phyloP scores from a whole-genome alignment of 2,797 vertebrate genomes.

The Darevskia nairensis region DNA sequence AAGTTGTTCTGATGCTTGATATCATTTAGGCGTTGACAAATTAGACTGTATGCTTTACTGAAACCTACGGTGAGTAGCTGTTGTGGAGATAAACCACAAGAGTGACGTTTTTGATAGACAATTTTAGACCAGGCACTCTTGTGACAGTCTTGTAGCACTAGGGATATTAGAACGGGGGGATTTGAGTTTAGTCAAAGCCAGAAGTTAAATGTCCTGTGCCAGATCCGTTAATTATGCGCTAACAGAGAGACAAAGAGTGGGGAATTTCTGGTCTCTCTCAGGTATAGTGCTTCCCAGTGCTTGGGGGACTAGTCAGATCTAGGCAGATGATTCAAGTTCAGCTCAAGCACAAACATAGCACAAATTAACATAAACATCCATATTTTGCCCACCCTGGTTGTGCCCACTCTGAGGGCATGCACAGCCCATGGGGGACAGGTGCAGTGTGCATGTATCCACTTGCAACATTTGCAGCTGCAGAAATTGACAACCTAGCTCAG shows the following conservation, averaged over 20 bases:
- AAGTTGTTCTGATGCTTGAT: no score
- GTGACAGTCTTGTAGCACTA: no score
- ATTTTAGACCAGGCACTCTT: no score
- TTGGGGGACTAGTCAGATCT: neutral
- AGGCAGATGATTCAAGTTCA: neutral
- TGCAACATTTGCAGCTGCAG: constrained; percentile 15
- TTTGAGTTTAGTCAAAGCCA: no score
- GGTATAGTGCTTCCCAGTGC: neutral
- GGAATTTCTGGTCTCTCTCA: neutral
- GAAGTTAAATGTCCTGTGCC: no score
- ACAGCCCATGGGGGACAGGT: constrained; percentile 18
- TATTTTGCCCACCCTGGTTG: constrained; percentile 38
- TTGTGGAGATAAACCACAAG: no score
- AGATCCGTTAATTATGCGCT: neutral
- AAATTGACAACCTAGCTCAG: neutral
- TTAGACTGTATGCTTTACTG: no score
- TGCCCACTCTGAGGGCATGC: constrained; percentile 9
- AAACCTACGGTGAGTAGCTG: no score
- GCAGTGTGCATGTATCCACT: constrained; percentile 21
- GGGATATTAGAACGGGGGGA: no score
- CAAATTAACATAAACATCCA: constrained; percentile 43
- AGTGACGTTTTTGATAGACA: no score
- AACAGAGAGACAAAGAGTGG: neutral
- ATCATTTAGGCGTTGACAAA: no score
- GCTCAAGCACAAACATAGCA: constrained; percentile 20